Percentiles rank a stretch among this genome's conserved stretches.
Evolutionary conservation across 1,140 invertebrate species (phyloP).

Genomic region (Cydia strobilella): DNA sequence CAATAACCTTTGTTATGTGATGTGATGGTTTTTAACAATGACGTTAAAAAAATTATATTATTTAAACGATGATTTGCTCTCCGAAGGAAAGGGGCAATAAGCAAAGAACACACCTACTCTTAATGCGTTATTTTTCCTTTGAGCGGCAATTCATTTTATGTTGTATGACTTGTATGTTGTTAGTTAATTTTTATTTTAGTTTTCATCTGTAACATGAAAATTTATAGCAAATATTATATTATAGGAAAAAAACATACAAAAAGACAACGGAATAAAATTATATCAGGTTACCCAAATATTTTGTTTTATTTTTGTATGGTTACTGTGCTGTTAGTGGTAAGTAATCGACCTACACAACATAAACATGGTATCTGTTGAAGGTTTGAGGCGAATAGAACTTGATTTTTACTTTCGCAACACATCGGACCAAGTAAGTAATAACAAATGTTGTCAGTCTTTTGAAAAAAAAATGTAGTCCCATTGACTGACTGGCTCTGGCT

Average conservation of each 20-base stretch:
- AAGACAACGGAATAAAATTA: conserved; percentile 46
- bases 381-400: too few relatives aligned
- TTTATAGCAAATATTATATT: conserved; percentile 32
- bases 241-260: conserved; percentile 38
- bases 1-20: too few relatives aligned
- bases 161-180: background rate
- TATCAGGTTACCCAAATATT: conserved; percentile 43
- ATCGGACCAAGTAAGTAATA: too few relatives aligned
- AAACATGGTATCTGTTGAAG: too few relatives aligned
- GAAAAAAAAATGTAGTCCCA: too few relatives aligned
- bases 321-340: background rate
- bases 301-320: conserved; percentile 43
- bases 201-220: background rate
- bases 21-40: too few relatives aligned
- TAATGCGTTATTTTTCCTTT: background rate
- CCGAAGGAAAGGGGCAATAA: background rate
- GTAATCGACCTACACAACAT: too few relatives aligned
- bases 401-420: too few relatives aligned
- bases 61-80: background rate
- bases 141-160: background rate
- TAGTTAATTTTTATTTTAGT: background rate
- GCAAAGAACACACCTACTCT: background rate
- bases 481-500: too few relatives aligned
- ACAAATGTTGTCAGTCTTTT: too few relatives aligned
- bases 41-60: background rate